These are phyloP conservation scores for Phenacoccus solenopsis DNA, from an alignment of 1,140 invertebrate genomes.

Conservation along the genomic window DNA sequence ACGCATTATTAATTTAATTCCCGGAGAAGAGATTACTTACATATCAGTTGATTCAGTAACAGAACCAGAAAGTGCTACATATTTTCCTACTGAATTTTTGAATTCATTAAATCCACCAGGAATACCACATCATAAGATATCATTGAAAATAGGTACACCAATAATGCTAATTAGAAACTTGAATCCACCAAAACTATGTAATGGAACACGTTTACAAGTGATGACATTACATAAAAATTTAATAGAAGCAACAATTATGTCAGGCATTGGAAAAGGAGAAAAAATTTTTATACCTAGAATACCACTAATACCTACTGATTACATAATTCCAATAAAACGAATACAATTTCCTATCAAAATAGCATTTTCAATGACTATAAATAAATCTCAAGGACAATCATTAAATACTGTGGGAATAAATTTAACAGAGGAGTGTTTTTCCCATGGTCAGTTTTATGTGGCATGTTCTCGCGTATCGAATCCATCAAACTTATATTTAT, in stretches of 20 bases:
- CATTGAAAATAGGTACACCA: slow-evolving; percentile 32
- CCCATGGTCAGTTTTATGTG: slow-evolving; percentile 37
- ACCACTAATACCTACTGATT: slow-evolving; percentile 32
- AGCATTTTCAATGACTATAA: slow-evolving; percentile 41
- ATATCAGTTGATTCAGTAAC: slow-evolving; percentile 32
- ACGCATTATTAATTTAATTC: slow-evolving; percentile 24
- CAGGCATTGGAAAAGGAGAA: slow-evolving; percentile 31
- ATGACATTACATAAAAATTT: slow-evolving; percentile 33
- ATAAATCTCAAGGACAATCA: slow-evolving; percentile 42
- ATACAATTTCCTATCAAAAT: slow-evolving; percentile 39
- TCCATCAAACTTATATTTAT: slow-evolving; percentile 14
- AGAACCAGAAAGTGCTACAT: slow-evolving; percentile 28
- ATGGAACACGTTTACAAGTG: slow-evolving; percentile 34
- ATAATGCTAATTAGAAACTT: slow-evolving; percentile 35
- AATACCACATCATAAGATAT: slow-evolving; percentile 28
- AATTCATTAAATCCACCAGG: slow-evolving; percentile 19
- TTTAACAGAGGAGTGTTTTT: slow-evolving; percentile 33
- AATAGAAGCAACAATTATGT: slow-evolving; percentile 34
- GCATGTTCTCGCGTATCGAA: slow-evolving; percentile 30
- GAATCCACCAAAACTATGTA: slow-evolving; percentile 34
- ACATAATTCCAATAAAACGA: slow-evolving; percentile 35
- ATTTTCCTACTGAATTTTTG: slow-evolving; percentile 33
- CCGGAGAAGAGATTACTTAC: slow-evolving; percentile 24
- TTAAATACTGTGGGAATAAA: slow-evolving; percentile 31
- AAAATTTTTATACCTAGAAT: slow-evolving; percentile 34